Percentiles rank a stretch among this genome's conserved stretches.
Conservation (phyloP, 2,888 invertebrate genomes). For the Agrotis segetum region DNA sequence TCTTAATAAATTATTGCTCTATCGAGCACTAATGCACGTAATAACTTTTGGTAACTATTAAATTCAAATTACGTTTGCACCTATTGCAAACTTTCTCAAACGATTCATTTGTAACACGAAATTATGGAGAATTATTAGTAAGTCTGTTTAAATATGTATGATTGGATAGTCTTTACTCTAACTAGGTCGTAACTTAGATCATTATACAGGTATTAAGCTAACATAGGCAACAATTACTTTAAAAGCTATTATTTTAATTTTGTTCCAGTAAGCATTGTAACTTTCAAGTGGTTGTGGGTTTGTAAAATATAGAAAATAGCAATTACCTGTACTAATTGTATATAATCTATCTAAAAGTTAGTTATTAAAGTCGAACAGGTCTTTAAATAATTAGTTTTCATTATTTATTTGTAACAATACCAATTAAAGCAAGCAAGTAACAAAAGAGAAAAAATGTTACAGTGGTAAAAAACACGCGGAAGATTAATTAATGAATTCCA, state of each 20-base stretch:
- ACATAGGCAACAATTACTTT: conserved; percentile 13
- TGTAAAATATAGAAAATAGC: not conserved
- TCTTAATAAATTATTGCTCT: no score
- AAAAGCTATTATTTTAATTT: not conserved
- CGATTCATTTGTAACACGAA: conserved; percentile 5
- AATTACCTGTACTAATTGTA: not conserved
- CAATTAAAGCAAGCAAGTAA: no score
- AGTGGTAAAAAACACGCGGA: no score
- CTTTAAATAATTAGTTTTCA: no score
- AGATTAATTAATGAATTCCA: no score
- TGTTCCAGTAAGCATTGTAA: not conserved
- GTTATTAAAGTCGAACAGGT: not conserved
- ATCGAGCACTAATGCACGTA: no score
- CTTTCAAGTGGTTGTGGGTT: not conserved
- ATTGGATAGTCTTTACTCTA: conserved; percentile 18
- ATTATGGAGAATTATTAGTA: conserved; percentile 1
- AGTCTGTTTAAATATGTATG: conserved; percentile 36
- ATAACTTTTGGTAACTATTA: no score
- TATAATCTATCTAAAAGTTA: not conserved
- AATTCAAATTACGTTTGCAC: conserved; percentile 6
- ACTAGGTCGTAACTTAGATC: conserved; percentile 11
- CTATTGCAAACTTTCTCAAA: conserved; percentile 28
- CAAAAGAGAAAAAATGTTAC: no score
- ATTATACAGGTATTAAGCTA: conserved; percentile 15
- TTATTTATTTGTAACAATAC: no score